Percentiles rank a stretch among this genome's conserved stretches.
phyloP scores from a whole-genome alignment of 2,797 vertebrate species.

The Pangasius larnaudii region DNA sequence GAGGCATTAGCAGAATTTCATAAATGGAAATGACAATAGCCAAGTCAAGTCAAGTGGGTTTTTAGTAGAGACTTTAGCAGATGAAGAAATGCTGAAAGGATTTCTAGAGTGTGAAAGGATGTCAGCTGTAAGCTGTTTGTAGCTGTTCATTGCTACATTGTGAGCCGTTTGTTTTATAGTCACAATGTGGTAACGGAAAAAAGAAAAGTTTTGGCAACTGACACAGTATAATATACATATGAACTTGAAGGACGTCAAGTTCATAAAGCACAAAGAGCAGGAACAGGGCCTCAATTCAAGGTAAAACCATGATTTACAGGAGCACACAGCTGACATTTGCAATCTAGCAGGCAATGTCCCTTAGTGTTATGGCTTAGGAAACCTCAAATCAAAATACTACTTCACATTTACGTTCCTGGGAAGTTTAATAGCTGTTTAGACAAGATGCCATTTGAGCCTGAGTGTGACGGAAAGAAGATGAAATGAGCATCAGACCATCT shows the following conservation, averaged over 20 bases:
- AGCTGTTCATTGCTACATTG: slow-evolving; percentile 29
- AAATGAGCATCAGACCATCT: slow-evolving; percentile 63
- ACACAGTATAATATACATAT: slow-evolving; percentile 27
- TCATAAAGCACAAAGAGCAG: slow-evolving; percentile 45
- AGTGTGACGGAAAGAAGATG: slow-evolving; percentile 59
- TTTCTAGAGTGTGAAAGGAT: too few species aligned
- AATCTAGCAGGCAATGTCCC: slow-evolving; percentile 34
- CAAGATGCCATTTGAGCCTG: slow-evolving; percentile 56
- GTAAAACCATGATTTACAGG: slow-evolving; percentile 43
- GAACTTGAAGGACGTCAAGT: slow-evolving; percentile 39
- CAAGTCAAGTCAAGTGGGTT: background rate
- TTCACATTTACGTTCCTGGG: slow-evolving; percentile 45
- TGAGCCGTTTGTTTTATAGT: slow-evolving; percentile 33
- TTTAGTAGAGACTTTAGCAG: background rate
- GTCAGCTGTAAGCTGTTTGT: background rate
- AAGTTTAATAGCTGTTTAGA: slow-evolving; percentile 56
- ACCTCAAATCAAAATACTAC: slow-evolving; percentile 49
- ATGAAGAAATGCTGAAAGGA: background rate
- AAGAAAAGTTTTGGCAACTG: slow-evolving; percentile 23
- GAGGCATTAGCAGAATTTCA: background rate
- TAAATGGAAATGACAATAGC: background rate
- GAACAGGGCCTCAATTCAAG: slow-evolving; percentile 47
- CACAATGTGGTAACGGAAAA: slow-evolving; percentile 23
- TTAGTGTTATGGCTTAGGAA: slow-evolving; percentile 49
- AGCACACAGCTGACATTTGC: slow-evolving; percentile 45